Conservation (phyloP, 2,113 vertebrate species). For the Melanerpes aurifrons region DNA sequence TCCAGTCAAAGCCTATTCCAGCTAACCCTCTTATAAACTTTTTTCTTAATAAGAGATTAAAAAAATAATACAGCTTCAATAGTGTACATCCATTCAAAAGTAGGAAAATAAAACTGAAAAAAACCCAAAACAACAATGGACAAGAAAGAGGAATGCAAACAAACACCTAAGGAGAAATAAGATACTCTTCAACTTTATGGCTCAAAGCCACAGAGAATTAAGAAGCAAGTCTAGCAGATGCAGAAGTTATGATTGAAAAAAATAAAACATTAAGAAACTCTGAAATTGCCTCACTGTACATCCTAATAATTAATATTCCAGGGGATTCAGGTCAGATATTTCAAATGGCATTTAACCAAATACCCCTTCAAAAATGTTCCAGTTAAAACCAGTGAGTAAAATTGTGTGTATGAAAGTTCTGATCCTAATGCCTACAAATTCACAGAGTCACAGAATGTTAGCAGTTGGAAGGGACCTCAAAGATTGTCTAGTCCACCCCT, state of each 20-base stretch:
- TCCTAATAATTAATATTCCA: neutral
- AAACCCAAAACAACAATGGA: neutral
- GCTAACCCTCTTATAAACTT: neutral
- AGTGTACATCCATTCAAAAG: neutral
- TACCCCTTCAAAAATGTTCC: neutral
- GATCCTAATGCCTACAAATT: neutral
- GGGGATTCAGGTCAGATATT: neutral
- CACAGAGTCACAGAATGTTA: neutral
- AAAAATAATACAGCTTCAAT: neutral
- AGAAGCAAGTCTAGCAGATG: neutral
- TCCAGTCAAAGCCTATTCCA: neutral
- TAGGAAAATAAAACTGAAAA: neutral
- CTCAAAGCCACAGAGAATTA: neutral
- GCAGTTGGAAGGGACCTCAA: too few species aligned
- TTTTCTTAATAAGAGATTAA: slow-evolving; percentile 8
- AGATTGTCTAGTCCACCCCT: too few species aligned
- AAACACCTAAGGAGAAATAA: neutral
- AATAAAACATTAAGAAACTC: neutral
- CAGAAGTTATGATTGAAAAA: neutral
- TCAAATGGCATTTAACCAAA: neutral
- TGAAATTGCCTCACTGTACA: neutral
- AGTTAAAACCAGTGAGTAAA: neutral
- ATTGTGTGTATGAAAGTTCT: neutral
- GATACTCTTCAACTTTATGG: neutral
- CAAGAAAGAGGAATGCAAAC: neutral